Evolutionary conservation across 2,888 invertebrate species (phyloP).

Genomic region (Stenchaetothrips biformis): DNA sequence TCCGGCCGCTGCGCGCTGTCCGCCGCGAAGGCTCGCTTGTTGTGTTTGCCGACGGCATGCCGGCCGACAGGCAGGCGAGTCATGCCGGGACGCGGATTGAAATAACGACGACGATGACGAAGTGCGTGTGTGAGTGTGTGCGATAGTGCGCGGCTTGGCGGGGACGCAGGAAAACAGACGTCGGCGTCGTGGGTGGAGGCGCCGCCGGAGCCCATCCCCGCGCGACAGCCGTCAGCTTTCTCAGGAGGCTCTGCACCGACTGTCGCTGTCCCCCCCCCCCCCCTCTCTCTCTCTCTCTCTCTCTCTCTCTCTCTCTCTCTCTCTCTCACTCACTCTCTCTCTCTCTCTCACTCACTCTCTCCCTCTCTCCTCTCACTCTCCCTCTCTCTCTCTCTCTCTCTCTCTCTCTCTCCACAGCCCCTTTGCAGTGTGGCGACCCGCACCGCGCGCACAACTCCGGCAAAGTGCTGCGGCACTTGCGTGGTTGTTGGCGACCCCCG

Average conservation of each 20-base stretch:
- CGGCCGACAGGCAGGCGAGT: too few species aligned
- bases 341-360: not conserved
- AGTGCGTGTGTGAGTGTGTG: not conserved
- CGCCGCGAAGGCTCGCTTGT: too few species aligned
- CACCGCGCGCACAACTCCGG: too few species aligned
- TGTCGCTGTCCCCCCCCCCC: not conserved
- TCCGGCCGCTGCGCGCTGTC: too few species aligned
- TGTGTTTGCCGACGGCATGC: too few species aligned
- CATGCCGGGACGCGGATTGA: not conserved
- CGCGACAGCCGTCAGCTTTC: slow-evolving; percentile 9
- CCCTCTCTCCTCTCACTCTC: not conserved
- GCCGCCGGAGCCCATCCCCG: not conserved
- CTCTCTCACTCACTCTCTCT: not conserved
- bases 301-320: not conserved
- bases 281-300: not conserved
- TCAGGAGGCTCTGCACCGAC: slow-evolving; percentile 3
- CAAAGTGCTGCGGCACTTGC: too few species aligned
- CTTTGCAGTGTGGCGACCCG: too few species aligned
- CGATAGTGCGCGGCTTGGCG: not conserved
- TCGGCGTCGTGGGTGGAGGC: not conserved
- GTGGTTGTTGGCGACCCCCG: too few species aligned
- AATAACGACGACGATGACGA: not conserved
- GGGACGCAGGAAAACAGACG: not conserved
- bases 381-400: not conserved
- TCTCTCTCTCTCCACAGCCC: too few species aligned